Conservation (phyloP, 2,888 invertebrate species). For the Omphaloscelis lunosa region DNA sequence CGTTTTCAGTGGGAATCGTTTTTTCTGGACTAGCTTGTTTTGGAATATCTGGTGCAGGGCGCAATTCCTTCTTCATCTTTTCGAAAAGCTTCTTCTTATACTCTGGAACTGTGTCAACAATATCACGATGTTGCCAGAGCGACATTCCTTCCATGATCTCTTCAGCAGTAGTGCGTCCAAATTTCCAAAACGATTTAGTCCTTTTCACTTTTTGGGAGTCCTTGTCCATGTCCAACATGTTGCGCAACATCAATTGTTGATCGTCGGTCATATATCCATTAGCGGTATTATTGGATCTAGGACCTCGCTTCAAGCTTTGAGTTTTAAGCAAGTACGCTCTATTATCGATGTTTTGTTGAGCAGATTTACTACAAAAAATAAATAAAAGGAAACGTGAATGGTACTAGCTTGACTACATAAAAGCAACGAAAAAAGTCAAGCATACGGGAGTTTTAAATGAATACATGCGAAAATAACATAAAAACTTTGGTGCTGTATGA, state of each 20-base stretch:
- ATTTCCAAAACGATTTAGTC: conserved; percentile 96
- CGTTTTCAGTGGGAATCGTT: conserved; percentile 74
- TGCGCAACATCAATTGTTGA: conserved; percentile 88
- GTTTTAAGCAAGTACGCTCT: conserved; percentile 88
- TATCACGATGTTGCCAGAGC: conserved; percentile 95
- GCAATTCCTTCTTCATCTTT: conserved; percentile 85
- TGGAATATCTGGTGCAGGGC: conserved; percentile 86
- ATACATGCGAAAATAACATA: conserved; percentile 9
- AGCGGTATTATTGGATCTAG: conserved; percentile 78
- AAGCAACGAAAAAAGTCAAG: conserved; percentile 76
- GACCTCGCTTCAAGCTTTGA: conserved; percentile 87
- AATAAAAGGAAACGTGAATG: conserved; percentile 75
- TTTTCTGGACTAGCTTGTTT: conserved; percentile 80
- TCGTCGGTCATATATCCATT: conserved; percentile 90
- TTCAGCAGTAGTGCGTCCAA: conserved; percentile 93
- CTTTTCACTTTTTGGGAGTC: conserved; percentile 93
- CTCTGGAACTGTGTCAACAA: conserved; percentile 93
- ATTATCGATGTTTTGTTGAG: conserved; percentile 81
- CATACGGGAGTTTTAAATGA: conserved; percentile 47
- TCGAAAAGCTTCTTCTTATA: conserved; percentile 88
- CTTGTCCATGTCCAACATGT: conserved; percentile 90
- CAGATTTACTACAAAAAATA: conserved; percentile 86
- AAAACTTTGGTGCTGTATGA: conserved; percentile 39
- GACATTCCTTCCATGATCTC: conserved; percentile 97
- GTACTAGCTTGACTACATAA: conserved; percentile 74